Base-by-base conservation (phyloP, 2,797 vertebrate genomes). In the Pseudochromis fuscus region DNA sequence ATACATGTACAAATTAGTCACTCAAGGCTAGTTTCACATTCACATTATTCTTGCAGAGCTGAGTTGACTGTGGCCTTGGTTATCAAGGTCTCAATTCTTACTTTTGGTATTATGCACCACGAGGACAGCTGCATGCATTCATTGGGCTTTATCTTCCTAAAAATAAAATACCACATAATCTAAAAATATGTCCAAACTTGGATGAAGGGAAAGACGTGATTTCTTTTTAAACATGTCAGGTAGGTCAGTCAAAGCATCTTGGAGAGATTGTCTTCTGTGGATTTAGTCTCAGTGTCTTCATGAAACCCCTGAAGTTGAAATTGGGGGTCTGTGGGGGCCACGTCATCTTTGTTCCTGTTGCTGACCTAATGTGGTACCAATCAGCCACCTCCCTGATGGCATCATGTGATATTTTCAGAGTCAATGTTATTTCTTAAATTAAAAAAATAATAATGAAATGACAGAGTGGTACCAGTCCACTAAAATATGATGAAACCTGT, bases 21-120 rank as follows among this genome's bases (percentile, higher is more conserved):
- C 57, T 35, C 52, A 49, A 68, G 49, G 27, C 23, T 25, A 37
- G 25, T 75, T 44, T 56, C 24, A 15, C 65, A 65, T 72, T 74
- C 33, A 38, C 44, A 67, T 62, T 38, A 68, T 67, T 72, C 23
- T 48, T 49, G 4, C 18, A 67, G 52, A 40, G 33, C 15, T 50
- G 33, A 73, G 31, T 77, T 28, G 59, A 50, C 27, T 11, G 15
- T 35, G 37, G n/a, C 53, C 28, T 45, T 21, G 25, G 33, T 23
- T 56, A 40, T n/a, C 0, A 3, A 49, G 38, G 21, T 38, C 15
- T 16, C 35, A n/a, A 25, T 18, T 52, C 5, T 65, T 52, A 65
- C 65, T 53, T 67, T 0, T 30, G 23, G 45, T 35, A 44, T 40
- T 30, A 21, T 10, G 10, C 27, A 19, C 28, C 25, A n/a, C 5